Base-by-base conservation (phyloP, 1,140 invertebrate genomes). In the Drosophila littoralis region DNA sequence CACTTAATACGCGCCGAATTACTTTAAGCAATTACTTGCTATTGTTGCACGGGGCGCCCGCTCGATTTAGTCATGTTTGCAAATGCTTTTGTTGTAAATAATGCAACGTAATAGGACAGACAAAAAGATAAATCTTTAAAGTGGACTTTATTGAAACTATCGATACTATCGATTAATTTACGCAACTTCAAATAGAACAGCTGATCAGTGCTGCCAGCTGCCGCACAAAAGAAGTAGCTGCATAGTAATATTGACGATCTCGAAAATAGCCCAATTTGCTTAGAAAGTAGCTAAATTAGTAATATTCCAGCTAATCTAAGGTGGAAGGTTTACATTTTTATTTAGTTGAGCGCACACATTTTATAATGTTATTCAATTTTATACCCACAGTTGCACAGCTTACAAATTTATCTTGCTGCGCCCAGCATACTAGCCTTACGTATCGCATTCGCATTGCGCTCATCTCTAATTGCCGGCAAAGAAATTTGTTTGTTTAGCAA, bases 401-500 rank as follows among this genome's bases (percentile, higher is more conserved):
- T 36, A 28, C 17, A 6, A 48, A 1, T 13, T 13, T 13, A 13
- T 13, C n/a, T 42, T 42, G 40, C n/a, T 6, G 9, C 9, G 13
- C 3, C 0, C 55, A 65, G 43, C 52, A 12, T 55, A 65, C 43
- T 33, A 7, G 12, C 38, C 1, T 9, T 12, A 7, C 1, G n/a
- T n/a, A 36, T 7, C 46, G 15, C 8, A 7, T 9, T 9, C 8
- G 38, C 1, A 46, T 42, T 67, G 32, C 28, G 32, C 46, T 22
- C 70, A 52, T 73, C 64, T 33, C 64, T 46, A 54, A 52, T 54
- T 54, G 46, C 70, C 70, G 70, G 70, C 55, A 17, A 59, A 45
- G 38, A 28, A 28, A 3, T 32, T 46, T 33, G 46, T 12, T 48
- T 36, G 15, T 22, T 0, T 12, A 22, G 45, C 45, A 48, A 48